Conservation (phyloP, 2,888 invertebrate species). For the Autographa pulchrina region DNA sequence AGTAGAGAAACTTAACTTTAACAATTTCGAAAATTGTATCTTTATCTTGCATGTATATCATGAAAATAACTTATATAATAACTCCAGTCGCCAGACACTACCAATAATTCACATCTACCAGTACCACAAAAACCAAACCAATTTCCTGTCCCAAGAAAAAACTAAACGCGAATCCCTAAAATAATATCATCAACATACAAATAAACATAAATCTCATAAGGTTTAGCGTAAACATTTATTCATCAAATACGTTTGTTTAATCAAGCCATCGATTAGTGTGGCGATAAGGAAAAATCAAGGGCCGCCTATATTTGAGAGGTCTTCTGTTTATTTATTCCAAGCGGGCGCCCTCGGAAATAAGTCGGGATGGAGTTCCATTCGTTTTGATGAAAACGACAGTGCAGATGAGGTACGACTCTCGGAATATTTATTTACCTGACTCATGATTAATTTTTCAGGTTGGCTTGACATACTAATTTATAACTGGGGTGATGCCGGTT, state of each 20-base stretch:
- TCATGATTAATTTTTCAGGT: slow-evolving; percentile 4
- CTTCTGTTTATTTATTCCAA: slow-evolving; percentile 84
- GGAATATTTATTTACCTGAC: slow-evolving; percentile 15
- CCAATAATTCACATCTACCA: neutral
- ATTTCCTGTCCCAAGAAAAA: neutral
- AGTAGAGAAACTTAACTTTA: no score
- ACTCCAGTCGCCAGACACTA: no score
- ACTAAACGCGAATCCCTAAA: neutral
- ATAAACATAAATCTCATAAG: neutral
- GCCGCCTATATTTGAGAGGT: slow-evolving; percentile 69
- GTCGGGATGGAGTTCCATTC: slow-evolving; percentile 75
- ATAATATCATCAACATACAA: neutral
- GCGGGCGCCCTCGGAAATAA: slow-evolving; percentile 81
- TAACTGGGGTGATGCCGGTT: neutral
- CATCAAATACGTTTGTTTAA: slow-evolving; percentile 68
- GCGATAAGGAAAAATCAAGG: slow-evolving; percentile 79
- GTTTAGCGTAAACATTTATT: slow-evolving; percentile 58
- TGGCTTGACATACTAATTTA: slow-evolving; percentile 1
- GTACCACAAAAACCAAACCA: neutral
- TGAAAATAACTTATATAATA: no score
- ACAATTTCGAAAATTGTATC: no score
- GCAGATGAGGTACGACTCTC: slow-evolving; percentile 39
- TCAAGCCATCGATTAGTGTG: slow-evolving; percentile 77
- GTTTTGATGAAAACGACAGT: slow-evolving; percentile 37
- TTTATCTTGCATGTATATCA: no score